Percentiles rank a stretch among this genome's conserved stretches.
Conservation (phyloP, 2,113 vertebrate species). For the Chloropsis cyanopogon region DNA sequence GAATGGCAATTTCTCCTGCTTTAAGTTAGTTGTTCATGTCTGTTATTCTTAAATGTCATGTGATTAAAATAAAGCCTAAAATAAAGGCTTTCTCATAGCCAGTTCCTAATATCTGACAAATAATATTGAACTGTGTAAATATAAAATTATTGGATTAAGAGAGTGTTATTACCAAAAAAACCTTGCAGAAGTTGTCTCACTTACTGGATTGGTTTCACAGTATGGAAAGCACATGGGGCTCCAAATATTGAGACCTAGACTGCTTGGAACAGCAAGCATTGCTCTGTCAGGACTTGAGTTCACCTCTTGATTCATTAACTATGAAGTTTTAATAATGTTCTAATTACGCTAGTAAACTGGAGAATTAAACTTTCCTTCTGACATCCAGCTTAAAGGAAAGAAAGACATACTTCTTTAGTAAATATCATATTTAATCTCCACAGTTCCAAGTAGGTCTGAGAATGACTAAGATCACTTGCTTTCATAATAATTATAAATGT, state of each 20-base stretch:
- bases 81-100: neutral
- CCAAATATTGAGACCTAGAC: neutral
- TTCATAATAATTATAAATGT: neutral
- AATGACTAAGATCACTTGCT: neutral
- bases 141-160: neutral
- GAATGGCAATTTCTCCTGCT: neutral
- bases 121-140: neutral
- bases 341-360: neutral
- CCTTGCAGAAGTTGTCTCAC: neutral
- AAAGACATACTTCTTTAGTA: neutral
- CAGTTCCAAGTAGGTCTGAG: neutral
- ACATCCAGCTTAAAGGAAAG: neutral
- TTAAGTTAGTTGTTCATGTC: neutral
- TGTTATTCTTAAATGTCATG: neutral
- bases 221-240: neutral
- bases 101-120: neutral
- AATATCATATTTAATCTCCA: neutral
- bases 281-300: neutral
- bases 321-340: neutral
- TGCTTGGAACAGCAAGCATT: neutral
- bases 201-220: neutral
- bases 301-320: neutral
- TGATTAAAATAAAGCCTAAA: neutral
- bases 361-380: neutral
- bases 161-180: neutral